phyloP scores from a whole-genome alignment of 2,113 vertebrate species.

The Sander vitreus region DNA sequence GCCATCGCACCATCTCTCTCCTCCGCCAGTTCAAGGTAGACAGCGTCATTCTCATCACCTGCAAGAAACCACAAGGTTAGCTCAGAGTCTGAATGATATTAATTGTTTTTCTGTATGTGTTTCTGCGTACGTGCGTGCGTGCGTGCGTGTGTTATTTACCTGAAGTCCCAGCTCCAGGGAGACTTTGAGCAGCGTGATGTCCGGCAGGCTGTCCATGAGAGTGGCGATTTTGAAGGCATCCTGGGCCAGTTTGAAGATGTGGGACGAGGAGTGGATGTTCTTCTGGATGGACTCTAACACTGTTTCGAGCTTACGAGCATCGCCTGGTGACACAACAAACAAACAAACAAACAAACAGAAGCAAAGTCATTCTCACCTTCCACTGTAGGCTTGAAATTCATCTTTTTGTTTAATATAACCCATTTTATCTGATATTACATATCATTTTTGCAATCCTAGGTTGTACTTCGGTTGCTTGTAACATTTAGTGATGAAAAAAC shows the following conservation, averaged over 20 bases:
- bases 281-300: conserved; percentile 79
- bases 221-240: conserved; percentile 79
- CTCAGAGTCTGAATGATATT: neutral
- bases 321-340: conserved; percentile 45
- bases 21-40: conserved; percentile 77
- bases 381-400: neutral
- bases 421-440: too few relatives aligned
- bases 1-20: conserved; percentile 78
- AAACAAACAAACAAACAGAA: neutral
- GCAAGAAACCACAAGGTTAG: neutral
- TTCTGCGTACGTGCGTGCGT: neutral
- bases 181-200: conserved; percentile 77
- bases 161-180: conserved; percentile 79
- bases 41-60: conserved; percentile 79
- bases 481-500: too few relatives aligned
- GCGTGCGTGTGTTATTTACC: conserved; percentile 34
- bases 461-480: too few relatives aligned
- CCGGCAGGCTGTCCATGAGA: conserved; percentile 75
- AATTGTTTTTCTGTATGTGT: neutral
- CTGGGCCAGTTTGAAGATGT: conserved; percentile 79
- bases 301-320: conserved; percentile 61
- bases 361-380: neutral
- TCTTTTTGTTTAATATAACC: too few relatives aligned
- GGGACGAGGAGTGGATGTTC: conserved; percentile 77
- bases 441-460: too few relatives aligned